Base-by-base conservation (phyloP, 2,113 vertebrate species). In the Pseudorectes ferrugineus region DNA sequence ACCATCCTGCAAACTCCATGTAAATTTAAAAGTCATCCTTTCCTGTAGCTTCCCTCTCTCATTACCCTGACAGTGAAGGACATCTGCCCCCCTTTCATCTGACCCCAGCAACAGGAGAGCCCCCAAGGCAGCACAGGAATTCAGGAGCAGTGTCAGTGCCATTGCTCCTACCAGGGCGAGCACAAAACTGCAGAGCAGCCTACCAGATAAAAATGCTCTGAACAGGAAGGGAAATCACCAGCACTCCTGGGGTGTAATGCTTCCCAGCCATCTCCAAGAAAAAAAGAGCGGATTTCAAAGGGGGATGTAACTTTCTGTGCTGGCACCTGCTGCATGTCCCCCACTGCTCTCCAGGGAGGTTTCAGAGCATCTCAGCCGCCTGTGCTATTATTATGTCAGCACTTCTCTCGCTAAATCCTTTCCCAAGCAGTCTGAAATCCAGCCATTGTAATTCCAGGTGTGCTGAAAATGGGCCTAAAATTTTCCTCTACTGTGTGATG, bases 181-280 rank as follows among this genome's bases (percentile, higher is more conserved):
- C 6, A 8, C 74, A n/a, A 95, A 96, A 95, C 26, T 88, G 87
- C 82, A 94, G 79, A 93, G 72, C 78, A 87, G 84, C 67, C 86
- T 20, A 24, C 31, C 40, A 49, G 52, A 29, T 9, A 80, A 90
- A 86, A 94, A 83, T 8, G 75, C 55, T 48, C 57, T 38, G n/a
- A 88, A 84, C 1, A 22, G 79, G 59, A 61, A 79, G 54, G 65
- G 78, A 89, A 95, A 95, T 76, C 71, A 86, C 42, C 68, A 46
- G 88, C 63, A 57, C 72, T 25, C 74, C 79, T 24, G 68, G 75
- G 89, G 85, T 6, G 8, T 70, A 77, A 88, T 51, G 36, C 75
- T 77, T 70, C 45, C 49, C 63, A 79, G 25, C 11, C 38, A 74
- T 6, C 35, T 63, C 74, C 51, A 33, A 28, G 66, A 23, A 87